Evolutionary conservation across 1,140 invertebrate genomes (phyloP).

Genomic region (Neelides sp.): DNA sequence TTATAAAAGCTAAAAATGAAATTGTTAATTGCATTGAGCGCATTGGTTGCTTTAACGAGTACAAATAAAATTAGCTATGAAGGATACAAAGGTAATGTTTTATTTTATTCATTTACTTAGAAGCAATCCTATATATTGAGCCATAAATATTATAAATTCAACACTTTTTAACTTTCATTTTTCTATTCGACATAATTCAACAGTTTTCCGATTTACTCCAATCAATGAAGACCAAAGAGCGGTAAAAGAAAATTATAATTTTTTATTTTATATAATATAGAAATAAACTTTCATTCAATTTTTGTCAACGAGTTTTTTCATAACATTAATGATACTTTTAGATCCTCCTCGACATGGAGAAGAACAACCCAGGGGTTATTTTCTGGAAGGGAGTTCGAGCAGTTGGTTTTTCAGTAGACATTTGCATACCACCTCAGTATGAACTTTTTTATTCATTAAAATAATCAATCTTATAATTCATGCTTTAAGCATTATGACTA

Average conservation of each 20-base stretch:
- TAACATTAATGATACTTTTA: too few species aligned
- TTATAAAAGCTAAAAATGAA: conserved; percentile 2
- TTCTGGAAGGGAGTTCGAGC: conserved; percentile 14
- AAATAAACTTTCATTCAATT: background rate
- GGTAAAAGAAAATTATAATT: background rate
- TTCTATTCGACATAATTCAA: too few species aligned
- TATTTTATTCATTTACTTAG: too few species aligned
- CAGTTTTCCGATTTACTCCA: conserved; percentile 13
- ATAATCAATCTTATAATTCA: too few species aligned
- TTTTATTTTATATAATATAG: background rate
- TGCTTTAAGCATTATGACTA: too few species aligned
- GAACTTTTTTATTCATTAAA: too few species aligned
- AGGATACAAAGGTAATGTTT: conserved; percentile 16
- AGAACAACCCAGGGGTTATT: conserved; percentile 3
- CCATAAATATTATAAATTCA: too few species aligned
- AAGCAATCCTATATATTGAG: too few species aligned
- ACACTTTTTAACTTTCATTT: too few species aligned
- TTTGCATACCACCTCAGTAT: conserved; percentile 10
- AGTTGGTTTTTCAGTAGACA: conserved; percentile 1
- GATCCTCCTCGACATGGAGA: background rate
- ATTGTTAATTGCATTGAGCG: background rate
- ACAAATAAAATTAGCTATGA: conserved; percentile 6
- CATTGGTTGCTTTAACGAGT: background rate
- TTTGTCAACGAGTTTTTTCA: background rate
- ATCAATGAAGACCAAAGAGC: conserved; percentile 3